Base-by-base conservation (phyloP, 2,888 invertebrate species). In the Aspidiotus destructor region DNA sequence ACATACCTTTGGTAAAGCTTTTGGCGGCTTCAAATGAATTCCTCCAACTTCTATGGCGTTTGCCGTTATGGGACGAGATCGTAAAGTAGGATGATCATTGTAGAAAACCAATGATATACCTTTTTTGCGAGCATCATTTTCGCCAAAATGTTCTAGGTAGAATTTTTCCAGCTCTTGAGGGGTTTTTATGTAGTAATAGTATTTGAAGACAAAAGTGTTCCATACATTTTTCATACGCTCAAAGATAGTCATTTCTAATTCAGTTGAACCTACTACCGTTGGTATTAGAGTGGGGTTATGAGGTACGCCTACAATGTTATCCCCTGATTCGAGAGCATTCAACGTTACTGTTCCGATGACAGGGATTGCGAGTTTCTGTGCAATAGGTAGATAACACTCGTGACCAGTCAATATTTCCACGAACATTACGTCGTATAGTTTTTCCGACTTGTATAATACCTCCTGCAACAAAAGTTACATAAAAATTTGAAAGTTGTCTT, bases 11-110 rank as follows among this genome's bases (percentile, higher is more conserved):
- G 63, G 63, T 41, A 63, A 41, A 28, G 54, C 41, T 40, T 63
- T 63, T 15, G 54, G 53, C 10, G 40, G 63, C 9, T 48, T 15
- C 8, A 54, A 13, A 17, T 63, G 63, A 9, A 63, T 63, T 8
- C 63, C 63, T n/a, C 53, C 63, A n/a, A 63, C 16, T 41, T 63
- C 63, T 7, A 63, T 63, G 15, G 53, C 48, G 40, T 52, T 63
- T 2, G 53, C 54, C 40, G 41, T 41, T 54, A 53, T 48, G 16
- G 63, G 53, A 41, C 63, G 53, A 41, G 63, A 54, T 7, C 53
- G n/a, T 13, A 63, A 41, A 13, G 52, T 53, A 3, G 63, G 54
- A 55, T 63, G 63, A 41, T 63, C 54, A 10, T 63, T 63, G 41
- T 52, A 40, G 16, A 63, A 63, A 41, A 48, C 17, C 15, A 63